Evolutionary conservation across 2,797 vertebrate genomes (phyloP), one percentile per base, ranked within the genome.

Genomic region (Botia kubotai): DNA sequence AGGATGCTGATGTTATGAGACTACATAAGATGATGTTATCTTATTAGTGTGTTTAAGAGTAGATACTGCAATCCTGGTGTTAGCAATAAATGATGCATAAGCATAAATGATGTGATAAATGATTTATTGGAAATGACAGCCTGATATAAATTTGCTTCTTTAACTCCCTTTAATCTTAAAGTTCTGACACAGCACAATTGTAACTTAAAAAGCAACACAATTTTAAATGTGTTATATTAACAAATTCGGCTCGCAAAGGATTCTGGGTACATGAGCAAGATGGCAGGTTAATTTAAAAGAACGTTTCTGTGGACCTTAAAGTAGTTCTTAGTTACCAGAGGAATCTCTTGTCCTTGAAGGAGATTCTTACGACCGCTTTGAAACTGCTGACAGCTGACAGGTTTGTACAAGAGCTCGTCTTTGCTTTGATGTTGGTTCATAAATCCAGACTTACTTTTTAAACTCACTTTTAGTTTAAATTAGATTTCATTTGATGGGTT

Each of bases 331-430:
- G 52, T 69, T 77, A 69, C 66, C 66, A 16, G 66, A 60, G 66
- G 53, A 77, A 29, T 77, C 53, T 60, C 66, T 69, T 69, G 75
- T 77, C 36, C 52, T 77, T 36, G 36, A 68, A 69, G 39, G 66
- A 23, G 65, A 77, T 60, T 77, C 75, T 33, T 77, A 58, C 33
- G 3, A 43, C 67, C 75, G 36, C 75, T 77, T 77, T 68, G 75
- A 68, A 68, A 77, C 21, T 69, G 19, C 21, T 68, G 16, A 77
- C 0, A 36, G 82, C 75, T 87, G 83, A 89, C 85, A 87, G 90
- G 87, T 91, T 92, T 89, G 89, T 87, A 87, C 87, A 84, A 90
- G 87, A 91, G 87, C 87, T 89, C 85, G 72, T 87, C 80, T 85
- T 77, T 80, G 85, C 77, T 83, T 86, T 79, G 80, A 83, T 53